A percentile compares a stretch with the other conserved stretches of the same genome.
Conservation (phyloP, 2,113 vertebrate species). For the Pheucticus melanocephalus region DNA sequence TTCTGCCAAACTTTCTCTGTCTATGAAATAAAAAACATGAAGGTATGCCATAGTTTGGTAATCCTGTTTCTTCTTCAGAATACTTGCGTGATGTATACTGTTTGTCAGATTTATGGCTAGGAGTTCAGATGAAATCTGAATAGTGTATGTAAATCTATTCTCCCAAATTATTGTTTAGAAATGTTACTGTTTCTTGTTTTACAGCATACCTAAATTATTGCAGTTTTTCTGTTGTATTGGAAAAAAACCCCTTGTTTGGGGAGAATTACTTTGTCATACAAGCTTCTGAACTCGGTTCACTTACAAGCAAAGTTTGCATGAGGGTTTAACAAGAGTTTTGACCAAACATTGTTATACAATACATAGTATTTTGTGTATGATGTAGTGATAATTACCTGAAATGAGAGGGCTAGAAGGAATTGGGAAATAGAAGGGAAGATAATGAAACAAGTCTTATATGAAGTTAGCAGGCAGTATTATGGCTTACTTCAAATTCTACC, state of each 20-base stretch:
- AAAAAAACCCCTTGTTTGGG: neutral
- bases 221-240: neutral
- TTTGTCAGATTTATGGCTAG: neutral
- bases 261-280: neutral
- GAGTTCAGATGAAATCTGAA: neutral
- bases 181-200: neutral
- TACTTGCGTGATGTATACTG: neutral
- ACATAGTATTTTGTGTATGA: neutral
- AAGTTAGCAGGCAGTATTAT: slow-evolving; percentile 56
- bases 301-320: neutral
- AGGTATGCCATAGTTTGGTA: neutral
- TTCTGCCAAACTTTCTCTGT: neutral
- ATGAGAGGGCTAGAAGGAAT: neutral
- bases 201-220: neutral
- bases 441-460: slow-evolving; percentile 21
- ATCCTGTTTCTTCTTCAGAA: neutral
- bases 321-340: neutral
- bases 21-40: neutral
- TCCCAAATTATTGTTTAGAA: neutral
- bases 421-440: neutral
- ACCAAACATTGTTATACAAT: neutral
- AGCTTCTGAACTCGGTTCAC: neutral
- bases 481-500: slow-evolving; percentile 49
- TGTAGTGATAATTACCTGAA: neutral
- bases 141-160: neutral